Percentiles rank a stretch among this genome's conserved stretches.
phyloP scores from a whole-genome alignment of 2,113 vertebrate species.

The Acanthisitta chloris region DNA sequence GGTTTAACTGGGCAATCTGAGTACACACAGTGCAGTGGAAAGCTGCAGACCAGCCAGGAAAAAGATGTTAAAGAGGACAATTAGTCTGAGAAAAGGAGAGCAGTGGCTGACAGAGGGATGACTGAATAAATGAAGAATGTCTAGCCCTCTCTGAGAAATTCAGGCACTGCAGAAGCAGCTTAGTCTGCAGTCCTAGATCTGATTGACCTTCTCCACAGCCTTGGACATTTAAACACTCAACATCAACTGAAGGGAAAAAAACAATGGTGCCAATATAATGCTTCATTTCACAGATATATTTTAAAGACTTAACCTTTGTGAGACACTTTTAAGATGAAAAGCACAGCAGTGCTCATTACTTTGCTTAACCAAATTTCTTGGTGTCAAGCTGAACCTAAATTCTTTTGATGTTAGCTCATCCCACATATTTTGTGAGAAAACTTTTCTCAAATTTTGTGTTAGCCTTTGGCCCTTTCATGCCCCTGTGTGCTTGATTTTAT shows the following conservation, averaged over 20 bases:
- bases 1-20: not conserved
- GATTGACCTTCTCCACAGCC: not conserved
- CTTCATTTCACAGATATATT: slow-evolving; percentile 41
- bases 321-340: slow-evolving; percentile 46
- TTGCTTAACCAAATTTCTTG: not conserved
- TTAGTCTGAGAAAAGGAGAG: not conserved
- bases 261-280: not conserved
- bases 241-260: not conserved
- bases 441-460: not conserved
- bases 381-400: not conserved
- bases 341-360: not conserved
- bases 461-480: not conserved
- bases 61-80: not conserved
- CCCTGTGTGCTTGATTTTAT: not conserved
- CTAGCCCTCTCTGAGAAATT: not conserved
- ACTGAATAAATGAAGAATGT: not conserved
- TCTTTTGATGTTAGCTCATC: not conserved
- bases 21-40: not conserved
- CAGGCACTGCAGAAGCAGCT: not conserved
- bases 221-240: slow-evolving; percentile 2
- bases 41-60: not conserved
- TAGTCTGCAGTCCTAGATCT: not conserved
- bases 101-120: not conserved
- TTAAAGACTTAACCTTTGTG: slow-evolving; percentile 41
- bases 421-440: not conserved